These are phyloP conservation scores for Bombus sibiricus DNA, from an alignment of 1,140 invertebrate species.

Conservation along the genomic window DNA sequence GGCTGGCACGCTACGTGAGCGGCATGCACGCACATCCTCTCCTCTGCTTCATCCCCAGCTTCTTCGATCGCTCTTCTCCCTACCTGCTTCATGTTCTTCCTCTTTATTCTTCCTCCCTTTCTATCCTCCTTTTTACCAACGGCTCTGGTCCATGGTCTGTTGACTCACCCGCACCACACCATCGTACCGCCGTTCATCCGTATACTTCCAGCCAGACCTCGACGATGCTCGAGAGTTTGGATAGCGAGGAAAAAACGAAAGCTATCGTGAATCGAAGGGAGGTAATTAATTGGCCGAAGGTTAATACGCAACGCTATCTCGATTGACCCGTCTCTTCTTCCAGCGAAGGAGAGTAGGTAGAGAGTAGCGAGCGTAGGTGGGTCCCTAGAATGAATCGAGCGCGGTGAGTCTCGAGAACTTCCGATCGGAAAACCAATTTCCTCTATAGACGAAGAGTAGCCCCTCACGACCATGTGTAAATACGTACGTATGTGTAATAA, in stretches of 20 bases:
- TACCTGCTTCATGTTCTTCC: constrained; percentile 50
- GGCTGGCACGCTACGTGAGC: constrained; percentile 79
- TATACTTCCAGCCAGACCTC: neutral
- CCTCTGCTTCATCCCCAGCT: constrained; percentile 44
- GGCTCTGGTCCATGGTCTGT: neutral
- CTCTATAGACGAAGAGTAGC: neutral
- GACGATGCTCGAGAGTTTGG: constrained; percentile 1
- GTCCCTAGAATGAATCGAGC: neutral
- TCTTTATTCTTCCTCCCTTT: constrained; percentile 14
- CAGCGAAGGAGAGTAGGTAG: too few species aligned
- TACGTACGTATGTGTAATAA: neutral
- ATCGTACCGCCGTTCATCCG: neutral
- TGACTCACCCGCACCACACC: constrained; percentile 29
- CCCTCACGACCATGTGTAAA: neutral
- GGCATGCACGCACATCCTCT: constrained; percentile 78
- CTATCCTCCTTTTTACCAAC: neutral
- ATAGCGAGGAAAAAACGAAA: neutral
- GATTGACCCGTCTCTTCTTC: constrained; percentile 39
- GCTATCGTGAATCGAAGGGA: constrained; percentile 23
- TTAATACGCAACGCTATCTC: constrained; percentile 52
- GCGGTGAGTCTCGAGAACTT: neutral
- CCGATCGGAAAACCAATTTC: neutral
- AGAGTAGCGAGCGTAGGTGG: neutral
- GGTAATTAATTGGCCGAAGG: constrained; percentile 50
- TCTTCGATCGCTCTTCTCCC: constrained; percentile 26